A percentile compares a stretch with the other conserved stretches of the same genome.
These are phyloP conservation scores for Serripes groenlandicus DNA, from an alignment of 2,888 invertebrate genomes.

Conservation along the genomic window DNA sequence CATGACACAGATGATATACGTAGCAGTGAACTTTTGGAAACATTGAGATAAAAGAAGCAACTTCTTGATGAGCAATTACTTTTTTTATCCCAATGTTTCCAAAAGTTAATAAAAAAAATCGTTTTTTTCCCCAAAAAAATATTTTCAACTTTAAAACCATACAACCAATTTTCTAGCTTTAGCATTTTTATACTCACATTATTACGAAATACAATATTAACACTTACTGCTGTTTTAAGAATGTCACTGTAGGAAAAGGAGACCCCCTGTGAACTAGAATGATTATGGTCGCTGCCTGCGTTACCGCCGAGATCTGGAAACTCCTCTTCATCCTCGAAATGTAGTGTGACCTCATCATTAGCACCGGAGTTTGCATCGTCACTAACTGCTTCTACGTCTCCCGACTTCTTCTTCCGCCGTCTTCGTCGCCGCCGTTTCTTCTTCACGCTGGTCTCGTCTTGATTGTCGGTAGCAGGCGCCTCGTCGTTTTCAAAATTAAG, in stretches of 20 bases:
- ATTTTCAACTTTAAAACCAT: too few species aligned
- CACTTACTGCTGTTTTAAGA: constrained; percentile 69
- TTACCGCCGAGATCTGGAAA: constrained; percentile 78
- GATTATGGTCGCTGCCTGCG: constrained; percentile 24
- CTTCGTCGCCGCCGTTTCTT: constrained; percentile 59
- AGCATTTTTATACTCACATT: too few species aligned
- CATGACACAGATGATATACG: too few species aligned
- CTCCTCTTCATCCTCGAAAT: constrained; percentile 84
- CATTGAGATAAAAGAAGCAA: background rate
- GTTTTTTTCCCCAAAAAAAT: too few species aligned
- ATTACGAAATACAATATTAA: background rate
- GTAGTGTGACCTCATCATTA: constrained; percentile 70
- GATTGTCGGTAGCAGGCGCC: constrained; percentile 4
- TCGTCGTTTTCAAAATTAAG: background rate
- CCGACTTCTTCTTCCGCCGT: constrained; percentile 60
- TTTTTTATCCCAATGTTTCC: background rate
- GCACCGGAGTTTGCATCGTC: constrained; percentile 47
- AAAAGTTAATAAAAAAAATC: too few species aligned
- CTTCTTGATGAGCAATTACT: background rate
- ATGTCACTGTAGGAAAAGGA: constrained; percentile 81
- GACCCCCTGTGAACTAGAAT: constrained; percentile 44
- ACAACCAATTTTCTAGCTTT: too few species aligned
- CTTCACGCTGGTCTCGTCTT: constrained; percentile 35
- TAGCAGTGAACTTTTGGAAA: background rate
- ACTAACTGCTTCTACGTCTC: constrained; percentile 48